phyloP scores from a whole-genome alignment of 1,140 invertebrate species.

The Gonioctena quinquepunctata region DNA sequence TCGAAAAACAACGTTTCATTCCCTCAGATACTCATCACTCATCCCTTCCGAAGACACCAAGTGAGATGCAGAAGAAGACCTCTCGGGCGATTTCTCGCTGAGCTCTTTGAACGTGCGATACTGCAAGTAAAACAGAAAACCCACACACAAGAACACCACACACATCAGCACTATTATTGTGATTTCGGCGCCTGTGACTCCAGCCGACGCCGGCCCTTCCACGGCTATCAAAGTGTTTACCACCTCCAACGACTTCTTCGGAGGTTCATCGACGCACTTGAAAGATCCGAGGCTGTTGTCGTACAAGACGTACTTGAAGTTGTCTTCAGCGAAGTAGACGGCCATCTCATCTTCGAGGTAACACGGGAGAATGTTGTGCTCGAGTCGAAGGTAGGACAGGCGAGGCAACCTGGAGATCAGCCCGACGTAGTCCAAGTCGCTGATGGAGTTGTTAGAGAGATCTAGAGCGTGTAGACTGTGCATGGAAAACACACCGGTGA shows the following conservation, averaged over 20 bases:
- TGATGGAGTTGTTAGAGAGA: conserved; percentile 45
- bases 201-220: not conserved
- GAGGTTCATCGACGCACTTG: conserved; percentile 33
- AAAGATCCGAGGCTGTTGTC: conserved; percentile 17
- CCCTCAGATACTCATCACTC: conserved; percentile 15
- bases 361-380: conserved; percentile 46
- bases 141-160: conserved; percentile 33
- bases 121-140: conserved; percentile 42
- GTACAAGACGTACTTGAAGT: conserved; percentile 44
- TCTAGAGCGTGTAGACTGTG: conserved; percentile 46
- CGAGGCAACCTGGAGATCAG: conserved; percentile 41
- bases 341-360: conserved; percentile 47
- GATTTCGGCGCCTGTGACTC: conserved; percentile 16
- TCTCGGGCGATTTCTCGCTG: not conserved
- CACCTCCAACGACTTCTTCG: not conserved
- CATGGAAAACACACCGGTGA: conserved; percentile 43
- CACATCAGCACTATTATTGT: conserved; percentile 32
- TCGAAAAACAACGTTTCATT: conserved; percentile 10
- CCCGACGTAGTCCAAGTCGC: conserved; percentile 44
- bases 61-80: conserved; percentile 30
- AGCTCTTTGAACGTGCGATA: conserved; percentile 36
- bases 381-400: conserved; percentile 40
- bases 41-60: conserved; percentile 33
- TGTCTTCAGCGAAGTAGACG: conserved; percentile 44
- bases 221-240: conserved; percentile 3